Percentiles rank a stretch among this genome's conserved stretches.
These are phyloP conservation scores for Drosophila prostipennis DNA, from an alignment of 2,888 invertebrate genomes.

Conservation along the genomic window DNA sequence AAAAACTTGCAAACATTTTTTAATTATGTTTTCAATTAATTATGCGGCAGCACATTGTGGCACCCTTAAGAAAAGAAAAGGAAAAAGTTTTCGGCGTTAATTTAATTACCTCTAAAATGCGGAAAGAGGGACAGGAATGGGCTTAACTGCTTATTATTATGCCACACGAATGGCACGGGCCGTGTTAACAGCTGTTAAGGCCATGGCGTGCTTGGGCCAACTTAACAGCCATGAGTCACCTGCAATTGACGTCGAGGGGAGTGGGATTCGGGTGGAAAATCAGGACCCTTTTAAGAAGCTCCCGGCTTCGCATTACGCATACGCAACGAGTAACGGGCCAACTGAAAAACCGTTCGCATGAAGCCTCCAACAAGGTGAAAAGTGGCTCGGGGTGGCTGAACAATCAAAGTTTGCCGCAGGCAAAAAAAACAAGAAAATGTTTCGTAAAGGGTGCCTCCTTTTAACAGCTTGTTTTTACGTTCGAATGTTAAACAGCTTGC, in stretches of 20 bases:
- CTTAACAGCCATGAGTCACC: slow-evolving; percentile 70
- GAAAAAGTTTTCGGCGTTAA: slow-evolving; percentile 58
- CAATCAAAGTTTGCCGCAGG: slow-evolving; percentile 70
- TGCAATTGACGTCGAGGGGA: slow-evolving; percentile 67
- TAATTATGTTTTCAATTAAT: slow-evolving; percentile 79
- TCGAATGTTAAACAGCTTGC: slow-evolving; percentile 43
- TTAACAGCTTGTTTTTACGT: slow-evolving; percentile 49
- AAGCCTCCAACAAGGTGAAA: slow-evolving; percentile 34
- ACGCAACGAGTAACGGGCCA: slow-evolving; percentile 53
- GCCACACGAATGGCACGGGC: slow-evolving; percentile 67
- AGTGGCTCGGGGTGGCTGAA: slow-evolving; percentile 37
- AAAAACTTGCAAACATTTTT: slow-evolving; percentile 45
- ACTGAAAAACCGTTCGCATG: neutral
- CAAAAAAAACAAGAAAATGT: slow-evolving; percentile 15
- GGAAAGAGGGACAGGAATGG: slow-evolving; percentile 36
- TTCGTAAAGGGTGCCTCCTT: slow-evolving; percentile 29
- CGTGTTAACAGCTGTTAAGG: slow-evolving; percentile 57
- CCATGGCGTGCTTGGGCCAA: slow-evolving; percentile 62
- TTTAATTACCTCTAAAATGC: slow-evolving; percentile 67
- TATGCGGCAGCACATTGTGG: slow-evolving; percentile 70
- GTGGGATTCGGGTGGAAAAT: neutral
- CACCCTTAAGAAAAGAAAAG: slow-evolving; percentile 11
- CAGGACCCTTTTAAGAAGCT: slow-evolving; percentile 50
- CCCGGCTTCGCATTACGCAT: slow-evolving; percentile 61
- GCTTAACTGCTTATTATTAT: slow-evolving; percentile 68